Conservation (phyloP, 2,797 vertebrate genomes). For the Pithecia hirsuta region DNA sequence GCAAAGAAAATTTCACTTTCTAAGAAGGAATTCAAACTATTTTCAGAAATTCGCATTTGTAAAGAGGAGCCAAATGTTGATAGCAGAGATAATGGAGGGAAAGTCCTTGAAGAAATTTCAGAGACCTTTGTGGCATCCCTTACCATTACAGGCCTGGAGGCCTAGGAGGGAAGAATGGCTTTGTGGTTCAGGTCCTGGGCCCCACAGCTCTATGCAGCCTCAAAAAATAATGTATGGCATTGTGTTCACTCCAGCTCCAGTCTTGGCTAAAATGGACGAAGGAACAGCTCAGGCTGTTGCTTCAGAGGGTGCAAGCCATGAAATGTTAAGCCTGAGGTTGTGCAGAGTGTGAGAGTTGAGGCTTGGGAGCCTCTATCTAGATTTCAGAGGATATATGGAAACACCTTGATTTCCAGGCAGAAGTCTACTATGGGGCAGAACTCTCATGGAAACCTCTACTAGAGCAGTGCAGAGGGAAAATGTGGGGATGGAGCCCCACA, state of each 20-base stretch:
- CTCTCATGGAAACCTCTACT: neutral
- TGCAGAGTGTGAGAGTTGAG: neutral
- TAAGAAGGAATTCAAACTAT: neutral
- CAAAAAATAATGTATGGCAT: neutral
- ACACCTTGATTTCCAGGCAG: neutral
- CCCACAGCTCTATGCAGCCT: neutral
- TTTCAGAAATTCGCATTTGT: neutral
- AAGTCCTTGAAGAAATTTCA: neutral
- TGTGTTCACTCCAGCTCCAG: neutral
- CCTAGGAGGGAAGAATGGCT: neutral
- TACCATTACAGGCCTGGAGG: neutral
- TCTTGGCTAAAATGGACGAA: neutral
- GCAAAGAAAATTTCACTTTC: neutral
- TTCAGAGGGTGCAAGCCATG: neutral
- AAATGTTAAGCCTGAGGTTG: neutral
- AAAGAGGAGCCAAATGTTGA: neutral
- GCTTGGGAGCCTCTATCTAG: neutral
- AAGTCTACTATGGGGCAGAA: neutral
- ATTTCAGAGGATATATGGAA: neutral
- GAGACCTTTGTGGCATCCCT: neutral
- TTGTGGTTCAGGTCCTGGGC: neutral
- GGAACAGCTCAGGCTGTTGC: neutral
- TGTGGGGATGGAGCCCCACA: neutral
- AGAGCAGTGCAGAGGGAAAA: neutral
- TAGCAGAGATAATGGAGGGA: neutral